Base-by-base conservation (phyloP, 2,888 invertebrate genomes). In the Ametastegia equiseti region DNA sequence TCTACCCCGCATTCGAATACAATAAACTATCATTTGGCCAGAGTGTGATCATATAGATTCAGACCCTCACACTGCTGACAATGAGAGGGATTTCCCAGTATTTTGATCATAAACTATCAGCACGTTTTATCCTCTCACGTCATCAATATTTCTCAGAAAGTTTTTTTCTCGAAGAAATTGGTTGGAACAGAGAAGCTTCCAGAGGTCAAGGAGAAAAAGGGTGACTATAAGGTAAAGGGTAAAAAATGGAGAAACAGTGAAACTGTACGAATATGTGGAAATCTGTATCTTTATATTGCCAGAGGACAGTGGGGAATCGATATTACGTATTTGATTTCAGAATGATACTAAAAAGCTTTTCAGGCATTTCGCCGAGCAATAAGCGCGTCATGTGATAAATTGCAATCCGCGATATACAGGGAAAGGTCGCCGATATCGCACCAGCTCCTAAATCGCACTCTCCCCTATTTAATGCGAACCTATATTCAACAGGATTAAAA, bases 171-270 rank as follows among this genome's bases (percentile, higher is more conserved):
- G n/a, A n/a, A n/a, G n/a, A n/a, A n/a, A n/a, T n/a, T n/a, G n/a
- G n/a, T n/a, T n/a, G n/a, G n/a, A n/a, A n/a, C n/a, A n/a, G n/a
- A n/a, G n/a, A n/a, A n/a, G n/a, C n/a, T n/a, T n/a, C n/a, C n/a
- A n/a, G 36, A 36, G 65, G 65, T 65, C 39, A 65, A 39, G 65
- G 39, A 30, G 23, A 30, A 60, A 65, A 79, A 73, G 73, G 47
- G 73, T 39, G 81, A 80, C 69, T n/a, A n/a, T n/a, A 60, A 39
- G 82, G 81, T 79, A 67, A 33, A 39, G 27, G 39, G 80, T 27
- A 80, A 69, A 75, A 80, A 82, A 82, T 77, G 36, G 19, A 65
- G 19, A 65, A 36, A 65, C 39, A 39, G 39, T 19, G 39, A 60
- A 1, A 5, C 60, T 5, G 27, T 57, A 23, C 57, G 23, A 36